Conservation (phyloP, 2,888 invertebrate species). For the Sphecodes monilicornis region DNA sequence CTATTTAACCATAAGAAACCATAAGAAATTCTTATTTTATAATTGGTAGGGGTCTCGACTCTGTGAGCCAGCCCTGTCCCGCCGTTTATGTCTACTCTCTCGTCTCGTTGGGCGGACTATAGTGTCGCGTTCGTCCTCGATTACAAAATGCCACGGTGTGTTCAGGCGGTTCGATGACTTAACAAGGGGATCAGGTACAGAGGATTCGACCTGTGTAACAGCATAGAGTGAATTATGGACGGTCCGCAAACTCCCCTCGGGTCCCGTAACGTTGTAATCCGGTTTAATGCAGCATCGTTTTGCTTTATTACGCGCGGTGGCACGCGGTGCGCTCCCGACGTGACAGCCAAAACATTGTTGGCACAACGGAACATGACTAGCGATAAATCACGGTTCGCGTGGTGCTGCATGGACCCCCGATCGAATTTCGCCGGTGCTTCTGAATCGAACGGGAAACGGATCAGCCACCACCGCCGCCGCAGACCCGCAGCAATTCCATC, state of each 20-base stretch:
- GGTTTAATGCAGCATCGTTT: conserved; percentile 52
- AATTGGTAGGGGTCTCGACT: too few relatives aligned
- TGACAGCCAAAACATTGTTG: conserved; percentile 58
- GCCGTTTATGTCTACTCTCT: background rate
- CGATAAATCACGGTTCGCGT: conserved; percentile 50
- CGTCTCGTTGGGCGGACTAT: background rate
- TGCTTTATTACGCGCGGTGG: conserved; percentile 43
- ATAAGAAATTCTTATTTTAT: too few relatives aligned
- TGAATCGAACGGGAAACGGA: conserved; percentile 15
- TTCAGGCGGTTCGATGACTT: conserved; percentile 5
- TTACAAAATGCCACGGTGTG: background rate
- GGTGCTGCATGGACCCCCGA: conserved; percentile 14
- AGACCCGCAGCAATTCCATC: background rate
- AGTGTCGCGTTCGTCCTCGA: background rate
- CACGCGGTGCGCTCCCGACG: conserved; percentile 25
- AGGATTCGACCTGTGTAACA: conserved; percentile 1
- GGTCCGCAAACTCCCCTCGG: background rate
- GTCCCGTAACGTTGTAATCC: conserved; percentile 40
- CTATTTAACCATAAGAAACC: too few relatives aligned
- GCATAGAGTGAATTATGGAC: conserved; percentile 20
- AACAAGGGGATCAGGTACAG: background rate
- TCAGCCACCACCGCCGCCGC: background rate
- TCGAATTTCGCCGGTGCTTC: conserved; percentile 40
- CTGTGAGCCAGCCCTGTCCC: too few relatives aligned
- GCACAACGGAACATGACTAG: conserved; percentile 50